phyloP scores from a whole-genome alignment of 2,113 vertebrate species.

The Halichoerus grypus region DNA sequence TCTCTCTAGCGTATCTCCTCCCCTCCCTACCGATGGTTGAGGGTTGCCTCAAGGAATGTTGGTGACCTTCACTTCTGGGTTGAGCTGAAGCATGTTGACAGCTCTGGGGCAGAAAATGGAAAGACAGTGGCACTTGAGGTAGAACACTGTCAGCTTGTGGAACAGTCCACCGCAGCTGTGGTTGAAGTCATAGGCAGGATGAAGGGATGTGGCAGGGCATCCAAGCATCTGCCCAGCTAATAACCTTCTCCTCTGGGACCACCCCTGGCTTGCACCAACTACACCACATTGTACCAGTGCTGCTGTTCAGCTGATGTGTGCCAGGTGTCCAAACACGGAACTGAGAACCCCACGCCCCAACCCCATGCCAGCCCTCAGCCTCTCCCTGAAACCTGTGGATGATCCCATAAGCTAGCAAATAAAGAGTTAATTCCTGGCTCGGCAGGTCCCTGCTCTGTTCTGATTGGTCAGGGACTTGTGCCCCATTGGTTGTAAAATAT shows the following conservation, averaged over 20 bases:
- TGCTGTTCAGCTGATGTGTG: no score
- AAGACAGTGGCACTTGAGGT: neutral
- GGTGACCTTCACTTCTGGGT: neutral
- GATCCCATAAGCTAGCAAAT: neutral
- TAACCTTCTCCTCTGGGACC: no score
- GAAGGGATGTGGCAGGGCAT: neutral
- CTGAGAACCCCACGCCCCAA: rapidly evolving
- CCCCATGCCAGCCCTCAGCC: no score
- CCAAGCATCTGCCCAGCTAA: neutral
- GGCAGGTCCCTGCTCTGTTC: neutral
- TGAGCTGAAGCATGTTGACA: neutral
- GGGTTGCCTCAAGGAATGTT: neutral
- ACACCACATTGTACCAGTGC: neutral
- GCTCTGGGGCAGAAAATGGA: neutral
- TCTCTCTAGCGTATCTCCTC: neutral
- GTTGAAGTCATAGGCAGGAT: neutral
- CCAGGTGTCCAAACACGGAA: neutral
- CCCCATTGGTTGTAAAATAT: neutral
- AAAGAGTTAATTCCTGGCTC: neutral
- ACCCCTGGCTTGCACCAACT: neutral
- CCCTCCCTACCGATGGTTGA: neutral
- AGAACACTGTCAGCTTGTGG: neutral
- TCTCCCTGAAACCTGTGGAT: neutral
- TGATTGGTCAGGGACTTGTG: neutral
- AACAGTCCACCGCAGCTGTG: rapidly evolving